These are phyloP conservation scores for Colinus virginianus DNA, from an alignment of 2,113 vertebrate species.

Conservation along the genomic window DNA sequence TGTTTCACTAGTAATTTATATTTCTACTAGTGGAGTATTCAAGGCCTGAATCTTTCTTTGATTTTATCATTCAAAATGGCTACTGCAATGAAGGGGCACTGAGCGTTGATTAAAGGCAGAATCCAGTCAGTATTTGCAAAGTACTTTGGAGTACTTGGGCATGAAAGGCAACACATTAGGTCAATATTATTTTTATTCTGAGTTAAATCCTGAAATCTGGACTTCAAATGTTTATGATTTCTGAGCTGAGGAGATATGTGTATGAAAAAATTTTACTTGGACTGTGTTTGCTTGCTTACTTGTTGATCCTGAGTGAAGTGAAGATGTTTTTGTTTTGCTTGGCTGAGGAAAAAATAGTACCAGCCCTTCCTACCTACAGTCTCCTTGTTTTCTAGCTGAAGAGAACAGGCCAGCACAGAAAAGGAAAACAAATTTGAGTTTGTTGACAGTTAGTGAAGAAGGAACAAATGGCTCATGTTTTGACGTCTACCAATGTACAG, in stretches of 20 bases:
- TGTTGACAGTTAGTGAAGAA: neutral
- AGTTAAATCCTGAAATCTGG: conserved; percentile 27
- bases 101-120: neutral
- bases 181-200: conserved; percentile 43
- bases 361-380: neutral
- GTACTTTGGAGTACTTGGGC: conserved; percentile 16
- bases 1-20: neutral
- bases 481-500: neutral
- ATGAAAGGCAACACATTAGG: conserved; percentile 18
- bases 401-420: neutral
- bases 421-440: neutral
- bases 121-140: conserved; percentile 54
- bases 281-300: conserved; percentile 8
- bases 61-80: neutral
- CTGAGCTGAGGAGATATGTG: neutral
- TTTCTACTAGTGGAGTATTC: neutral
- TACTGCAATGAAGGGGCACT: neutral
- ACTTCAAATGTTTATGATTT: conserved; percentile 9
- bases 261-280: conserved; percentile 31
- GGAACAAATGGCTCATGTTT: neutral
- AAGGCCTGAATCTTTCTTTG: neutral
- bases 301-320: neutral
- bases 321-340: neutral
- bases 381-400: conserved; percentile 2
- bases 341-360: neutral